phyloP scores from a whole-genome alignment of 2,113 vertebrate species.

The Phalacrocorax carbo region DNA sequence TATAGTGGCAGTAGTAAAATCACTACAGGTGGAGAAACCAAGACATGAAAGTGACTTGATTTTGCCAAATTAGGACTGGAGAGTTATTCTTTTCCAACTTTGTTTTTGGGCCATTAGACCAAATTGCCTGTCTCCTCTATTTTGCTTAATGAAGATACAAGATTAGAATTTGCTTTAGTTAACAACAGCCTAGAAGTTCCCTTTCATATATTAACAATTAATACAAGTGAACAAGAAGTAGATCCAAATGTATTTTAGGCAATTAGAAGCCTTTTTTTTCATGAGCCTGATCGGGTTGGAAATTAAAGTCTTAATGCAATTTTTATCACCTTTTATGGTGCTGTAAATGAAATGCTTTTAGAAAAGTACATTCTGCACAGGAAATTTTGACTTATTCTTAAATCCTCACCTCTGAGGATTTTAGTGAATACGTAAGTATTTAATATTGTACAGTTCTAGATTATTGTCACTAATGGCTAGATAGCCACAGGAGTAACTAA shows the following conservation, averaged over 20 bases:
- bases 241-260: not conserved
- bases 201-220: not conserved
- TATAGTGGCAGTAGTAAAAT: not conserved
- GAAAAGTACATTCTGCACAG: not conserved
- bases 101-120: not conserved
- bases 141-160: not conserved
- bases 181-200: not conserved
- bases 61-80: not conserved
- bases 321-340: not conserved
- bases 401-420: not conserved
- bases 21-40: not conserved
- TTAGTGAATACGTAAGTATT: not conserved
- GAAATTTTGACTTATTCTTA: not conserved
- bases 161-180: not conserved
- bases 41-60: not conserved
- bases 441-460: not conserved
- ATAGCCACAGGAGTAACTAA: not conserved
- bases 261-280: not conserved
- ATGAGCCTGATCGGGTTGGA: not conserved
- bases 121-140: not conserved
- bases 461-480: not conserved
- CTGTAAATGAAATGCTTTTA: conserved; percentile 3
- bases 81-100: not conserved
- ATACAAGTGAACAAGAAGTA: not conserved
- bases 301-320: conserved; percentile 1